phyloP scores from a whole-genome alignment of 1,140 invertebrate species.

The Anastrepha obliqua region DNA sequence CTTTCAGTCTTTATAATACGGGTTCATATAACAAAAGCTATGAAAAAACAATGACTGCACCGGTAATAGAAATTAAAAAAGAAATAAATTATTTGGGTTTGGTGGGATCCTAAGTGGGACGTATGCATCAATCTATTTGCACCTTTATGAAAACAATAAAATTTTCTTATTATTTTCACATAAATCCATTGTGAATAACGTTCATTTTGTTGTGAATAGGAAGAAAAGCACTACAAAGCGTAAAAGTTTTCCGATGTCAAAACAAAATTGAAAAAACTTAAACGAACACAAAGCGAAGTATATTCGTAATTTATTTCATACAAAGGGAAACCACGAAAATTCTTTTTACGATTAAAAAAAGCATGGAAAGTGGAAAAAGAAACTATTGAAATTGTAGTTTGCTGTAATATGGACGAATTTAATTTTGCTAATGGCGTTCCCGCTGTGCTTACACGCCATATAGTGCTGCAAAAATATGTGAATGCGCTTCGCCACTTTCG shows the following conservation, averaged over 20 bases:
- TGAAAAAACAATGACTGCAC: too few species aligned
- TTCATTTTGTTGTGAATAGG: neutral
- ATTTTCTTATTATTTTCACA: too few species aligned
- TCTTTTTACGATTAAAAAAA: neutral
- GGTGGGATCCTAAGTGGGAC: too few species aligned
- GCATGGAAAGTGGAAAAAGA: neutral
- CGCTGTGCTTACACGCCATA: slow-evolving; percentile 57
- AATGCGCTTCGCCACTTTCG: slow-evolving; percentile 64
- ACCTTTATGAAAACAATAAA: too few species aligned
- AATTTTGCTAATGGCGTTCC: neutral
- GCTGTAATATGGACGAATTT: slow-evolving; percentile 11
- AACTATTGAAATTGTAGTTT: neutral
- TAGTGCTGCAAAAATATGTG: slow-evolving; percentile 67
- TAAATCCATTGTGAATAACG: neutral
- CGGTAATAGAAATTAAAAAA: too few species aligned
- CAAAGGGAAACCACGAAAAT: neutral
- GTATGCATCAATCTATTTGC: too few species aligned
- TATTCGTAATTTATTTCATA: slow-evolving; percentile 45
- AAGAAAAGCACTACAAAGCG: neutral
- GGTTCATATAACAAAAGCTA: too few species aligned
- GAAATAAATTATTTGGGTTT: too few species aligned
- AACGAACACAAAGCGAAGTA: neutral
- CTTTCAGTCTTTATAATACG: too few species aligned
- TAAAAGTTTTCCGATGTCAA: neutral
- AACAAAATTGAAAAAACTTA: slow-evolving; percentile 37